Base-by-base conservation (phyloP, 92 coral and sea anemone genomes). In the Virgularia gustaviana region DNA sequence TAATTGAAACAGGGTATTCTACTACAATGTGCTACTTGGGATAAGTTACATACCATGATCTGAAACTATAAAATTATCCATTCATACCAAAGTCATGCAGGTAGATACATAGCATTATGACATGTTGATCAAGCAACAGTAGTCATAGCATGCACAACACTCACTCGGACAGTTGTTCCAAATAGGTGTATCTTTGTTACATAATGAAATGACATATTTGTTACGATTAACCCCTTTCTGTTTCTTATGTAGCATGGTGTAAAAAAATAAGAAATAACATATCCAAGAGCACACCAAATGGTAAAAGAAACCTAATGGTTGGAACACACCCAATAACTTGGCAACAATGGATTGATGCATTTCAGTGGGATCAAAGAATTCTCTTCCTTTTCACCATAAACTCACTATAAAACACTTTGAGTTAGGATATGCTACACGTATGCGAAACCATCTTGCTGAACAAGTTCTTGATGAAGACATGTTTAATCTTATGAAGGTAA, bases 381-480 rank as follows among this genome's bases (percentile, higher is more conserved):
- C 85, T 0, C 76, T 81, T 2, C 59, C 36, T 9, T 23, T 65
- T 2, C 81, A 74, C 36, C 61, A 74, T 31, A 12, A 33, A 24
- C 76, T 81, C 5, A 53, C 42, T 19, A 37, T 39, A 32, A 36
- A 47, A 6, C 85, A 81, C 56, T 63, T 80, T 29, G 76, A 80
- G 25, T 36, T 74, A 1, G 85, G 85, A 0, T 74, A 74, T 54
- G 85, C 85, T 0, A 13, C 57, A 4, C 22, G 43, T 39, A 81
- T 81, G 81, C 36, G 85, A 31, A 81, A 81, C 49, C 85, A 81
- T 25, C 33, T 73, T 22, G 85, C 80, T 9, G 43, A 29, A 12
- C 61, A 74, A 28, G 85, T 81, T n/a, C 72, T 81, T 0, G 45
- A 64, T 23, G 37, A 55, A 0, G 62, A 74, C 11, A 81, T 81